A percentile compares a stretch with the other conserved stretches of the same genome.
Conservation (phyloP, 2,113 vertebrate genomes). For the Microcebus ravelobensis region DNA sequence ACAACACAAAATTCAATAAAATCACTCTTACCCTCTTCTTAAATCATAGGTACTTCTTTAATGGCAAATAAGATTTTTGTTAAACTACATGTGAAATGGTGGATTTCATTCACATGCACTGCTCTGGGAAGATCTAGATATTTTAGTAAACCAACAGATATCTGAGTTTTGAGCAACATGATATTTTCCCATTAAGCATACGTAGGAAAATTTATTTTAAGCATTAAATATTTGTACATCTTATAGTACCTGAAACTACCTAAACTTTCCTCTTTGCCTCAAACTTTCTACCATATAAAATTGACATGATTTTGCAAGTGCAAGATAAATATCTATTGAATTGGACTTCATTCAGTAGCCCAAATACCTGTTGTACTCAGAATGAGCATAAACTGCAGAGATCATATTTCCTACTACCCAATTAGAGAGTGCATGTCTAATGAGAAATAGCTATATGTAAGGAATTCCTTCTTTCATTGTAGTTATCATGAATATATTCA, state of each 20-base stretch:
- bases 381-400: background rate
- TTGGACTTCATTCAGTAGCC: background rate
- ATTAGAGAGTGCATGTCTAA: background rate
- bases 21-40: background rate
- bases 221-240: background rate
- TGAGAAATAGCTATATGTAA: background rate
- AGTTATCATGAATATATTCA: background rate
- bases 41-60: background rate
- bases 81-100: background rate
- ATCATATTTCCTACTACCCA: background rate
- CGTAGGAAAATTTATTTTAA: background rate
- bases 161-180: conserved; percentile 27
- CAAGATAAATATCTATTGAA: background rate
- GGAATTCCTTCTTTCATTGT: background rate
- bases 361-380: background rate
- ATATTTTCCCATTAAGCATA: background rate
- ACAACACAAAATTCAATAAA: conserved; percentile 29
- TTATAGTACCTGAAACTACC: background rate
- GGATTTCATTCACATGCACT: background rate
- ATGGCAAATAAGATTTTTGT: background rate
- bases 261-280: background rate
- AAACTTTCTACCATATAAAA: background rate
- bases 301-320: background rate
- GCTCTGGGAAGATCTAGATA: background rate
- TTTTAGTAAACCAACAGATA: conserved; percentile 22